phyloP scores from a whole-genome alignment of 1,140 invertebrate species.

The Scaptodrosophila lebanonensis region DNA sequence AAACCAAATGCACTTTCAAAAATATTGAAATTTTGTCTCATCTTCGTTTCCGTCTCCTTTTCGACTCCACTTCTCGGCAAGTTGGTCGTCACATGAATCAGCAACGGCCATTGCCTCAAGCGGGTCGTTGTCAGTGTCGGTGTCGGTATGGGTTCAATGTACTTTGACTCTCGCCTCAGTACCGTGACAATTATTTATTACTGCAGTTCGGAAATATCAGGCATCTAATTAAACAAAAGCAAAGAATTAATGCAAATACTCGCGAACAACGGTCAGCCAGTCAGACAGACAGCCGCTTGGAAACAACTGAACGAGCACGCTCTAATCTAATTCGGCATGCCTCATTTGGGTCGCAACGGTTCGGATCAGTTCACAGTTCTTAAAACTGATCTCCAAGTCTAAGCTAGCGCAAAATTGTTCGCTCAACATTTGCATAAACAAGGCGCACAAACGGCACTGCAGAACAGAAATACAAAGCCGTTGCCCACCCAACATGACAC shows the following conservation, averaged over 20 bases:
- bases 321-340: conserved; percentile 66
- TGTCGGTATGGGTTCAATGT: conserved; percentile 41
- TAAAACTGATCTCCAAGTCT: too few species aligned
- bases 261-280: too few species aligned
- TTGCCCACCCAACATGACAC: conserved; percentile 55
- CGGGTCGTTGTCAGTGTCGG: too few species aligned
- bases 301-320: conserved; percentile 10
- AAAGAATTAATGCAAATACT: conserved; percentile 47
- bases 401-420: background rate
- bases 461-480: conserved; percentile 1
- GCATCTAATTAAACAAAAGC: conserved; percentile 55
- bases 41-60: conserved; percentile 20
- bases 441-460: background rate
- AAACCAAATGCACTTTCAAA: conserved; percentile 40
- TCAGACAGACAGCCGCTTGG: too few species aligned
- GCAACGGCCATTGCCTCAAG: too few species aligned
- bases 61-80: conserved; percentile 24
- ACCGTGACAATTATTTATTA: conserved; percentile 66
- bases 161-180: conserved; percentile 23
- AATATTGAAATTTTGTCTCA: conserved; percentile 55
- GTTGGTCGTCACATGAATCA: conserved; percentile 59
- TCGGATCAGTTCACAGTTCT: conserved; percentile 45
- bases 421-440: conserved; percentile 28
- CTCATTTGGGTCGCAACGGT: conserved; percentile 59
- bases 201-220: conserved; percentile 29